Evolutionary conservation across 2,113 vertebrate species (phyloP).

Genomic region (Perognathus longimembris): DNA sequence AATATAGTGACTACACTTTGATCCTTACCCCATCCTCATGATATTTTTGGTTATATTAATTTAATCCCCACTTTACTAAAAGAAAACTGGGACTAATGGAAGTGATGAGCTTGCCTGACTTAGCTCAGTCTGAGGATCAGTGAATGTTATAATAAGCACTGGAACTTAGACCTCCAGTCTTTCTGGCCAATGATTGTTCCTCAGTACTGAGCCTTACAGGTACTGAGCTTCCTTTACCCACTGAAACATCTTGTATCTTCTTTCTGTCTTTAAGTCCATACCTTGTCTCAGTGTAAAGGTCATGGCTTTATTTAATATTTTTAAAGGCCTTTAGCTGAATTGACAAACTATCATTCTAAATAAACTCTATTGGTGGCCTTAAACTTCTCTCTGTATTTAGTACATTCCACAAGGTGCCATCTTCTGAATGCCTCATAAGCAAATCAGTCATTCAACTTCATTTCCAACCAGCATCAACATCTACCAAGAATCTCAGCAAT

Average conservation of each 20-base stretch:
- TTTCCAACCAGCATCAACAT: constrained; percentile 44
- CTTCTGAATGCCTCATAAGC: constrained; percentile 32
- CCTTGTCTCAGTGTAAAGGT: not conserved
- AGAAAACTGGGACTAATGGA: constrained; percentile 38
- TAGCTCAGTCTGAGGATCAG: not conserved
- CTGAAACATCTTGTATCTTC: not conserved
- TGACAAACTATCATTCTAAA: constrained; percentile 6
- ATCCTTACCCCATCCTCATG: constrained; percentile 4
- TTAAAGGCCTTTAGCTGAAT: not conserved
- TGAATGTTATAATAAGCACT: not conserved
- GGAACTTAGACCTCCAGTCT: not conserved
- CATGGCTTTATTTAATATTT: constrained; percentile 28
- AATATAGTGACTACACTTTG: constrained; percentile 10
- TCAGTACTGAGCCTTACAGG: not conserved
- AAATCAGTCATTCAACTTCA: constrained; percentile 25
- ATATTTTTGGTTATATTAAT: constrained; percentile 54
- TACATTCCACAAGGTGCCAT: not conserved
- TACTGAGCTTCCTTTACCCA: not conserved
- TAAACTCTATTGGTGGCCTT: not conserved
- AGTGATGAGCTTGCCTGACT: constrained; percentile 19
- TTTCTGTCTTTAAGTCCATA: not conserved
- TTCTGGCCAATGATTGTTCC: not conserved
- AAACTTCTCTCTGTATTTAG: not conserved
- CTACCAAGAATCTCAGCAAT: constrained; percentile 20
- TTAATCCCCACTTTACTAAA: constrained; percentile 62